Evolutionary conservation across 2,113 vertebrate species (phyloP), one percentile per base, ranked within the genome.

Genomic region (Rhizomys pruinosus): DNA sequence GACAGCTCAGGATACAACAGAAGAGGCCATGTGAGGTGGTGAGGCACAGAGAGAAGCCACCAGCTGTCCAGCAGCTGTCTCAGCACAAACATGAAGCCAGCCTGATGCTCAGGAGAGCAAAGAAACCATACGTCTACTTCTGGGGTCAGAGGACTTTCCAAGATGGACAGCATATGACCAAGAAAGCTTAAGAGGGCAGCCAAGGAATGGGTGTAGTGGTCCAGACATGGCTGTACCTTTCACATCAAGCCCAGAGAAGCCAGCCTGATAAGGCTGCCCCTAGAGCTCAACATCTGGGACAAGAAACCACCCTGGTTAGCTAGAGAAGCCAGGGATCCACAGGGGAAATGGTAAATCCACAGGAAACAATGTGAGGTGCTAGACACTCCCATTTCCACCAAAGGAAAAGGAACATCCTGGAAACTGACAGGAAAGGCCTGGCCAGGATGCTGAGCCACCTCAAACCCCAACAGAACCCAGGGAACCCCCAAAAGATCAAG

Each of bases 301-400:
- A 16, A 94, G 37, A 74, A 80, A 13, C 55, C 44, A 37, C n/a
- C 42, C 19, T 1, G 10, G 22, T 47, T 0, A 7, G 37, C 20
- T 0, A 10, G 32, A 17, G 0, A 3, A n/a, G 71, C 88, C 37
- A 34, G 68, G 44, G 73, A 63, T 34, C 44, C 71, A 81, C 0
- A 17, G 61, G 23, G 77, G 59, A 82, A 66, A 87, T 1, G 13
- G 73, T 27, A 68, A 66, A 39, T 20, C 61, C 57, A 71, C 57
- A 95, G 95, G 89, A 95, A 95, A 71, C 68, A 32, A 68, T 9
- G 23, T 47, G 76, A 77, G 25, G 87, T 13, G 2, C 4, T 2
- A 63, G 64, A 81, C 91, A 57, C 73, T 82, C 94, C 96, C 91
- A 84, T 76, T 93, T 82, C 88, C 96, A 93, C 90, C 72, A 4